Evolutionary conservation across 2,113 vertebrate genomes (phyloP).

Genomic region (Poeciliopsis prolifica): DNA sequence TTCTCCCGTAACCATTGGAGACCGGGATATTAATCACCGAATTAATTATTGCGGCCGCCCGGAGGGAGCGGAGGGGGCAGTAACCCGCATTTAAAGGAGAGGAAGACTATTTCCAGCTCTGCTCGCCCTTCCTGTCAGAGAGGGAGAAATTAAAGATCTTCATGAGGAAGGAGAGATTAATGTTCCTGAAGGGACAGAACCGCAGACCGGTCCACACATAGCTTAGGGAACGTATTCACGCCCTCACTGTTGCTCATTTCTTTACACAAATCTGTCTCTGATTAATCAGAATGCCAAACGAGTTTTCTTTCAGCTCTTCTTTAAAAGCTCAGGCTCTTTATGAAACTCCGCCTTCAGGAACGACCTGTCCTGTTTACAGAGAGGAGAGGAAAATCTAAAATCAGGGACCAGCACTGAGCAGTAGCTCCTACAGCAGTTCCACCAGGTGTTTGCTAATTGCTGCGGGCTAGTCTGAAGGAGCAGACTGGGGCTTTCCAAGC

Average conservation of each 20-base stretch:
- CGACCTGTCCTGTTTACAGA: too few relatives aligned
- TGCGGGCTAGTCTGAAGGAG: too few relatives aligned
- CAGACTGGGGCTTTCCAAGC: too few relatives aligned
- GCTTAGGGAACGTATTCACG: not conserved
- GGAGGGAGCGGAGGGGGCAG: constrained; percentile 55
- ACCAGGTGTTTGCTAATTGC: too few relatives aligned
- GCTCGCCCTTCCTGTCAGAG: constrained; percentile 13
- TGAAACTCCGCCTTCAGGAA: too few relatives aligned
- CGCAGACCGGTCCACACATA: not conserved
- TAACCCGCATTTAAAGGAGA: constrained; percentile 61
- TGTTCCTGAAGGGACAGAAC: not conserved
- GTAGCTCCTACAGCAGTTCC: too few relatives aligned
- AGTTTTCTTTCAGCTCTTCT: too few relatives aligned
- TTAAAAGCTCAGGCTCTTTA: too few relatives aligned
- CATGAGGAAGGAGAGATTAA: not conserved
- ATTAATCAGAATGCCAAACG: too few relatives aligned
- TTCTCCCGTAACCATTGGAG: constrained; percentile 46
- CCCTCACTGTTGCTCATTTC: not conserved
- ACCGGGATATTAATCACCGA: constrained; percentile 71
- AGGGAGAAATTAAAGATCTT: constrained; percentile 13
- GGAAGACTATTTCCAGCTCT: constrained; percentile 26
- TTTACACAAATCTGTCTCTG: too few relatives aligned
- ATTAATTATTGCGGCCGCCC: constrained; percentile 71
- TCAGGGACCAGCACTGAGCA: too few relatives aligned
- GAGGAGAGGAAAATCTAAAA: too few relatives aligned